Evolutionary conservation across 2,888 invertebrate species (phyloP).

Genomic region (Graphium colonna): DNA sequence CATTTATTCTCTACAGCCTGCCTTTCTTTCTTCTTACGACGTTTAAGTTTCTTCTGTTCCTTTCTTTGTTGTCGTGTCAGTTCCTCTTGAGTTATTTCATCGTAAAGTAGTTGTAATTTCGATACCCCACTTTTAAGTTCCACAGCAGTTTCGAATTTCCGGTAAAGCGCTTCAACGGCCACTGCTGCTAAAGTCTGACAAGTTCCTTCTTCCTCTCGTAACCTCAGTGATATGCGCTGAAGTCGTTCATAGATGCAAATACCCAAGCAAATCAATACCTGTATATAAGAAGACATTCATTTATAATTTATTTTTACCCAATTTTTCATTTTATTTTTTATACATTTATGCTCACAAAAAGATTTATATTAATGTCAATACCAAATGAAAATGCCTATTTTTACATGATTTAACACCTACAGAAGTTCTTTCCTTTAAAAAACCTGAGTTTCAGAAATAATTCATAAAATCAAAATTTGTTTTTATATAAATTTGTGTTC

Average conservation of each 20-base stretch:
- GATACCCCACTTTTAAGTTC: slow-evolving; percentile 94
- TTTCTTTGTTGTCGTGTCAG: slow-evolving; percentile 90
- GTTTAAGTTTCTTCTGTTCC: slow-evolving; percentile 90
- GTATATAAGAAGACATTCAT: background rate
- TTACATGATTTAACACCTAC: too few species aligned
- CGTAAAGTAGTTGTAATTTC: slow-evolving; percentile 92
- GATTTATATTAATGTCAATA: too few species aligned
- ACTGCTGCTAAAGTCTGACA: slow-evolving; percentile 95
- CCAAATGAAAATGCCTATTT: too few species aligned
- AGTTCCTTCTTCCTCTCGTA: slow-evolving; percentile 95
- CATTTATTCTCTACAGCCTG: slow-evolving; percentile 66
- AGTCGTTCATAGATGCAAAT: slow-evolving; percentile 95
- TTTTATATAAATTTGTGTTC: too few species aligned
- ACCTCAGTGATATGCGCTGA: slow-evolving; percentile 90
- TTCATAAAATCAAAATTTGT: too few species aligned
- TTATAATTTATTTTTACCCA: too few species aligned
- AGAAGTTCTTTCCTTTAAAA: too few species aligned
- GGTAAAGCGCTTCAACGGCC: slow-evolving; percentile 91
- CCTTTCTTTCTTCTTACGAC: slow-evolving; percentile 85
- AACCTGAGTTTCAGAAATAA: too few species aligned
- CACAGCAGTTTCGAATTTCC: slow-evolving; percentile 94
- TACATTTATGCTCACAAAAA: too few species aligned
- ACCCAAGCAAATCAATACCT: slow-evolving; percentile 94
- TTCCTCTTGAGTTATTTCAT: slow-evolving; percentile 93
- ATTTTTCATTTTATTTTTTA: too few species aligned